These are phyloP conservation scores for Agapostemon virescens DNA, from an alignment of 2,888 invertebrate genomes.

Conservation along the genomic window DNA sequence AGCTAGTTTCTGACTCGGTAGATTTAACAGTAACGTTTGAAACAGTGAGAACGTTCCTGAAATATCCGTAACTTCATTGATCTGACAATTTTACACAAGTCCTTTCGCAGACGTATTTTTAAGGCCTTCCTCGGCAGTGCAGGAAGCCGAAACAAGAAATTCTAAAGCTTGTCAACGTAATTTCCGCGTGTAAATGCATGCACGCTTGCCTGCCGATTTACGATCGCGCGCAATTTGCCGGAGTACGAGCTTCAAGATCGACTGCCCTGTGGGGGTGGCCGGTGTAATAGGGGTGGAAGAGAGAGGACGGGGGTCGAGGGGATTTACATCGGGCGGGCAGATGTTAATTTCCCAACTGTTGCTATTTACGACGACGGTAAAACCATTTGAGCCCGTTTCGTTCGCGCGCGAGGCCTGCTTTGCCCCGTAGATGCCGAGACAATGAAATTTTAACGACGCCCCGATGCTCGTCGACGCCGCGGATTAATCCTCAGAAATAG, in stretches of 20 bases:
- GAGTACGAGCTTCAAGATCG: slow-evolving; percentile 39
- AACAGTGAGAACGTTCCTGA: no score
- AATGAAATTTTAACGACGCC: slow-evolving; percentile 47
- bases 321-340: slow-evolving; percentile 44
- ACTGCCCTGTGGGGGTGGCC: neutral
- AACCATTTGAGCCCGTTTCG: slow-evolving; percentile 49
- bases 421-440: slow-evolving; percentile 25
- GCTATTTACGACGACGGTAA: slow-evolving; percentile 60
- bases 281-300: neutral
- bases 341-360: slow-evolving; percentile 63
- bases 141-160: neutral
- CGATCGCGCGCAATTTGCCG: slow-evolving; percentile 16
- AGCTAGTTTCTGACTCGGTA: no score
- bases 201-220: slow-evolving; percentile 21
- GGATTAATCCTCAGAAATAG: slow-evolving; percentile 34
- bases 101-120: neutral
- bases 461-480: slow-evolving; percentile 29
- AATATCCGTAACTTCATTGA: no score
- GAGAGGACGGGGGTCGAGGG: neutral
- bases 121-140: neutral
- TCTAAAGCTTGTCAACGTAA: neutral
- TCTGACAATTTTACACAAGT: neutral
- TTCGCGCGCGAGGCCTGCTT: slow-evolving; percentile 23
- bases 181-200: neutral
- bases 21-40: no score